Base-by-base conservation (phyloP, 2,888 invertebrate species). In the Ectobius pallidus region DNA sequence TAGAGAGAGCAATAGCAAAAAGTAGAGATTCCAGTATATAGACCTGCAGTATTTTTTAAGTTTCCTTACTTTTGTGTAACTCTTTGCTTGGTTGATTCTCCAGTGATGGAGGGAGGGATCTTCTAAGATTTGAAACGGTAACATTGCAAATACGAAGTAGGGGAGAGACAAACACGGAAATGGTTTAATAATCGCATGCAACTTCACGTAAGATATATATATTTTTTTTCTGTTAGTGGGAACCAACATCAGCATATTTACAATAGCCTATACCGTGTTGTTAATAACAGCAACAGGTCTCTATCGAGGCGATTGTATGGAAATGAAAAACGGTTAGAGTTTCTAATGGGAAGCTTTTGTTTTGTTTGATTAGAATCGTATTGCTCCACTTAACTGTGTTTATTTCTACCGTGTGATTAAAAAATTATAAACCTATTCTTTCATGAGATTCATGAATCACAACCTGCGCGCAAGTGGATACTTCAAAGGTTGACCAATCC, bases 361-460 rank as follows among this genome's bases (percentile, higher is more conserved):
- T 52, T 52, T 52, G 58, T 14, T 58, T 58, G 58, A 58, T 58
- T 58, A 30, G 18, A 58, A 58, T 58, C 30, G 30, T 16, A 25
- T 9, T 52, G 7, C 22, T 58, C 22, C 58, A 58, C 58, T 58
- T 58, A 55, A 1, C 9, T 18, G n/a, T 18, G n/a, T n/a, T 11
- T 11, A 34, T 34, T 34, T 34, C 11, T 11, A 34, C 34, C 6
- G 34, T 34, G 34, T 34, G 34, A 11, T 34, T 34, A 34, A 7
- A 34, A 34, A 34, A 34, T 34, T 34, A 34, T 11, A 7, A 34
- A 34, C 34, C 34, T 11, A 34, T n/a, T n/a, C n/a, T n/a, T n/a
- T n/a, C n/a, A n/a, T n/a, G n/a, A n/a, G n/a, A n/a, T n/a, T n/a
- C n/a, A n/a, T n/a, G n/a, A n/a, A n/a, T n/a, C n/a, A n/a, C n/a